Evolutionary conservation across 2,797 vertebrate genomes (phyloP).

Genomic region (Novumbra hubbsi): DNA sequence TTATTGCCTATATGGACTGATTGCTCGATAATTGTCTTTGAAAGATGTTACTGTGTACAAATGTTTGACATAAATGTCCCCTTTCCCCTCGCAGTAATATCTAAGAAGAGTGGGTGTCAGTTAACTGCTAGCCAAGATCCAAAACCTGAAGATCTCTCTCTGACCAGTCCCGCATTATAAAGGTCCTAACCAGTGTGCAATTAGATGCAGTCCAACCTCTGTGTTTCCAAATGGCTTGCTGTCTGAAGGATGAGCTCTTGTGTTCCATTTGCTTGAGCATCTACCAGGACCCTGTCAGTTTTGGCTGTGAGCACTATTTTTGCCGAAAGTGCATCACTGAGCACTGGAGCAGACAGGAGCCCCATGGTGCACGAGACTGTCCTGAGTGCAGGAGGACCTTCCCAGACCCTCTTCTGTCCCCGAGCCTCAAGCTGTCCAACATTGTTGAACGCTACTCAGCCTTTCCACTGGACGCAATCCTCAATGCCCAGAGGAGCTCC

Average conservation of each 20-base stretch:
- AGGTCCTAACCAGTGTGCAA: conserved; percentile 27
- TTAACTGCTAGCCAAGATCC: conserved; percentile 36
- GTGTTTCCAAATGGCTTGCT: conserved; percentile 85
- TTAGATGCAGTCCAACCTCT: conserved; percentile 60
- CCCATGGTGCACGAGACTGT: conserved; percentile 86
- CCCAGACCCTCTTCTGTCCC: conserved; percentile 86
- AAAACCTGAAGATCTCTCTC: conserved; percentile 27
- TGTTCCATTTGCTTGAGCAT: conserved; percentile 99
- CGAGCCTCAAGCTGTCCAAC: conserved; percentile 97
- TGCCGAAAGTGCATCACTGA: conserved; percentile 96
- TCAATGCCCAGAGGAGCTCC: conserved; percentile 86
- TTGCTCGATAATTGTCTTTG: background rate
- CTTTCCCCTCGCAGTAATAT: background rate
- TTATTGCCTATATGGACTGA: background rate
- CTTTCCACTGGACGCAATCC: conserved; percentile 93
- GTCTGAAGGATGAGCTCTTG: conserved; percentile 96
- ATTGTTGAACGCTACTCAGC: conserved; percentile 96
- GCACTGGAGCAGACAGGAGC: conserved; percentile 95
- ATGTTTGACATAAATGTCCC: background rate
- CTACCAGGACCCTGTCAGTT: conserved; percentile 96
- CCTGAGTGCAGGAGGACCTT: conserved; percentile 95
- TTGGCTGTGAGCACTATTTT: conserved; percentile 98
- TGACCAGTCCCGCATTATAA: background rate
- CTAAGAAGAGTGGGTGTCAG: conserved; percentile 6
- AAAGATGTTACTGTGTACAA: background rate